phyloP scores from a whole-genome alignment of 53 echinoderm and acorn worm genomes.

The Glandiceps talaboti region DNA sequence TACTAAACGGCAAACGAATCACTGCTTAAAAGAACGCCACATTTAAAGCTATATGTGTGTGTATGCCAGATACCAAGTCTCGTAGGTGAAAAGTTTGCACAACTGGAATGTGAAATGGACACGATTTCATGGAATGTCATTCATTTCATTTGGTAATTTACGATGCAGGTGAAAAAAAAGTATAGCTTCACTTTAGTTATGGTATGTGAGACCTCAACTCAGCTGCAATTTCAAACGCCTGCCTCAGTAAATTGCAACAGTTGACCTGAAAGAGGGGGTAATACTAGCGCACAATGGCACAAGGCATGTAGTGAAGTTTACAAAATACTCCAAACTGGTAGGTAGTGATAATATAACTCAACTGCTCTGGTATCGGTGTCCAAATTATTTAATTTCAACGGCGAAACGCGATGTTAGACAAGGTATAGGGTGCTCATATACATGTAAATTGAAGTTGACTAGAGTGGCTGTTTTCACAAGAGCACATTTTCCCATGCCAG shows the following conservation, averaged over 20 bases:
- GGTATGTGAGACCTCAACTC: no score
- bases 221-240: no score
- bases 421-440: not conserved
- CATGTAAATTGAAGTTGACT: not conserved
- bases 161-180: no score
- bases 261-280: not conserved
- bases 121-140: no score
- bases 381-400: not conserved
- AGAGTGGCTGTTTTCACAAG: not conserved
- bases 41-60: no score
- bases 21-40: no score
- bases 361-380: not conserved
- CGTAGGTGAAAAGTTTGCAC: no score
- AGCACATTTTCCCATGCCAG: not conserved
- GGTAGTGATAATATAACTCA: not conserved
- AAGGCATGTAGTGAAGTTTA: not conserved
- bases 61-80: no score
- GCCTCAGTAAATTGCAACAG: not conserved
- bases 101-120: no score
- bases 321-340: not conserved
- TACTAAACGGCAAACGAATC: no score
- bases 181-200: no score
- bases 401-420: not conserved
- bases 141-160: no score
- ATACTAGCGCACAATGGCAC: not conserved